A percentile compares a stretch with the other conserved stretches of the same genome.
These are phyloP conservation scores for Amblyjoppa proteus DNA, from an alignment of 2,888 invertebrate species.

Conservation along the genomic window DNA sequence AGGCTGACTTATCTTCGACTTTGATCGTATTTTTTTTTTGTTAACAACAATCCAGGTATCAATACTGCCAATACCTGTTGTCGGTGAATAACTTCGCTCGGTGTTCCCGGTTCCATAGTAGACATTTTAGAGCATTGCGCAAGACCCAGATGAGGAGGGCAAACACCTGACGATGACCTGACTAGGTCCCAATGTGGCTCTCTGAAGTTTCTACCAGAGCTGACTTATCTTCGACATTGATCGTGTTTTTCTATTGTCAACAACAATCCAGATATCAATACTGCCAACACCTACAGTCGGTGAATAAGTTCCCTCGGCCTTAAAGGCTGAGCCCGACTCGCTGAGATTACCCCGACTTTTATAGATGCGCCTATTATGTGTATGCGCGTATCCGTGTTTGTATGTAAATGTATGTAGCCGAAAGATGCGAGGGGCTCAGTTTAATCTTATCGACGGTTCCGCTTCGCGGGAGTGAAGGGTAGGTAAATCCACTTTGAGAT, in stretches of 20 bases:
- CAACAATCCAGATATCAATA: not conserved
- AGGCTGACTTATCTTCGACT: not conserved
- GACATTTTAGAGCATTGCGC: too few relatives aligned
- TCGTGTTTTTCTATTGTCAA: not conserved
- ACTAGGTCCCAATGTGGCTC: not conserved
- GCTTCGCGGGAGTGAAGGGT: conserved; percentile 52
- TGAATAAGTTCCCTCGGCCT: not conserved
- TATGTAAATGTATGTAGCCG: conserved; percentile 24
- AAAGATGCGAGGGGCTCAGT: conserved; percentile 40
- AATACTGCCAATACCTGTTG: not conserved
- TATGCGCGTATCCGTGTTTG: conserved; percentile 39
- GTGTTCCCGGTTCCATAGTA: too few relatives aligned
- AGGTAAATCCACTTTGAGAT: conserved; percentile 76
- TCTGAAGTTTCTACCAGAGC: not conserved
- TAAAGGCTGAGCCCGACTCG: not conserved
- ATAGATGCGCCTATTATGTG: conserved; percentile 26
- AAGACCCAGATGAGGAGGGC: too few relatives aligned
- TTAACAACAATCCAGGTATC: not conserved
- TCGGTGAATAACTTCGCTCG: not conserved
- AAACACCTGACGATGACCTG: too few relatives aligned
- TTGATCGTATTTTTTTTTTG: not conserved
- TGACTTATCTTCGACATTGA: too few relatives aligned
- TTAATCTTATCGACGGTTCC: conserved; percentile 63
- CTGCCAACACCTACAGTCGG: not conserved
- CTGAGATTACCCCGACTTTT: conserved; percentile 39